Base-by-base conservation (phyloP, 2,888 invertebrate species). In the Noctua comes region DNA sequence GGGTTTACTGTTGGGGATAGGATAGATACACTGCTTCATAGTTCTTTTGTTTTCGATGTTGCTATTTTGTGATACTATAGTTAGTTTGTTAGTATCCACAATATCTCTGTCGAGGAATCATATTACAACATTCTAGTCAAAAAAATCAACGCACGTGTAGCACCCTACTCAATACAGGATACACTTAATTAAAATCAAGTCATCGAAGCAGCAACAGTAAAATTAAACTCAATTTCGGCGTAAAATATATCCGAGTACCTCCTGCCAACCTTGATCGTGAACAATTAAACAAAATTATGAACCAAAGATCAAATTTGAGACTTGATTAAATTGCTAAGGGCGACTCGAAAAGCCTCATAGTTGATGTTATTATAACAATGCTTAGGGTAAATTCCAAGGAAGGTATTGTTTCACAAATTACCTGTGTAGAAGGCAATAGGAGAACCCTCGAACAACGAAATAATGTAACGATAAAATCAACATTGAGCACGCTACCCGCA, bases 371-470 rank as follows among this genome's bases (percentile, higher is more conserved):
- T 87, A 87, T 85, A 87, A 90, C 86, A 88, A 82, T 87, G 88
- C 83, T 88, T 89, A 88, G 76, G 80, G 83, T 85, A 84, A 84
- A 87, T 87, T 86, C 84, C 77, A 84, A 87, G 83, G 82, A 82
- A 77, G 82, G 88, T 91, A 92, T 93, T 92, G 91, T 91, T 93
- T 92, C 88, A 89, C 91, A 93, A 93, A 93, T 94, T 93, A 90
- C 91, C 86, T 86, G 85, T 89, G 85, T 90, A 85, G 85, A 90
- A 90, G 88, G 90, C 90, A 90, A 92, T 90, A 88, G 83, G 89
- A 86, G 86, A 88, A 86, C 76, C 89, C 87, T 85, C 84, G 83
- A 91, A 91, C 88, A 89, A 88, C 87, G 87, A 89, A 91, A 91
- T 89, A 91, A 89, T 88, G 84, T 79, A 77, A 85, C 85, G 91